phyloP scores from a whole-genome alignment of 2,113 vertebrate species.

The Microcebus tavaratra region DNA sequence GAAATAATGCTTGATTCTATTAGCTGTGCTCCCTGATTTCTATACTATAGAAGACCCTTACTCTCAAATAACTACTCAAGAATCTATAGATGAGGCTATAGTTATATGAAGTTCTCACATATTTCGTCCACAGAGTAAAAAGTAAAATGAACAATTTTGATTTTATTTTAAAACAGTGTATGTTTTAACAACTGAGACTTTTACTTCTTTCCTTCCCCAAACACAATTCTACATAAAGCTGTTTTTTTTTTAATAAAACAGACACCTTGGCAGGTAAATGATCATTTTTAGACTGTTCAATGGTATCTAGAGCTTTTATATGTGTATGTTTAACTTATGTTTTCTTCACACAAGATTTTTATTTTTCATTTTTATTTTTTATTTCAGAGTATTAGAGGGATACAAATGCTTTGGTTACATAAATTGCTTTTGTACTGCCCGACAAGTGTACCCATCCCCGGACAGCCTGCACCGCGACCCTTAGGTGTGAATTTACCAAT shows the following conservation, averaged over 20 bases:
- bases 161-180: not conserved
- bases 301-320: not conserved
- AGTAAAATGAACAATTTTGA: not conserved
- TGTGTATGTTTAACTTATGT: no score
- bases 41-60: not conserved
- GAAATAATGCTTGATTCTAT: not conserved
- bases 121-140: slow-evolving; percentile 19
- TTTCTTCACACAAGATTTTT: no score
- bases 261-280: not conserved
- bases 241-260: not conserved
- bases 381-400: no score
- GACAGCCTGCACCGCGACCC: no score
- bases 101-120: not conserved
- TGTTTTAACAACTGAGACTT: not conserved
- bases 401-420: no score
- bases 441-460: no score
- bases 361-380: no score
- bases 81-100: not conserved
- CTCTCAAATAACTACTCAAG: not conserved
- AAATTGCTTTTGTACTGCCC: no score
- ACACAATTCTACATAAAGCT: not conserved
- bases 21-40: not conserved
- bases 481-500: no score
- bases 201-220: not conserved
- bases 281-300: not conserved